phyloP scores from a whole-genome alignment of 2,113 vertebrate genomes.

The Gasterosteus nipponicus region DNA sequence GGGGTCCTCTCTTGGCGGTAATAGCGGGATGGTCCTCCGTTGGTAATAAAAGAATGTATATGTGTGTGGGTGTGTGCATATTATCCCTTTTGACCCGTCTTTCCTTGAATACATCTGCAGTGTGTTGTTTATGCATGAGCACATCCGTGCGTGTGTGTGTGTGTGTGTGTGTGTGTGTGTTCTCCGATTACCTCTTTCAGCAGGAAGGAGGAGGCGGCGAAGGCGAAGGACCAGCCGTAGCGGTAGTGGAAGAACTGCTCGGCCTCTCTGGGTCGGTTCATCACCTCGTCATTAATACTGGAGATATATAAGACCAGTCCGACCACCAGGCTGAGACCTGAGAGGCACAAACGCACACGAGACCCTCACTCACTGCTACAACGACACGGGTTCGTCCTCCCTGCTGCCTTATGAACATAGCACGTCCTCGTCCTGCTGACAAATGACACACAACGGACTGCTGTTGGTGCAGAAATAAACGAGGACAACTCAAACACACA shows the following conservation, averaged over 20 bases:
- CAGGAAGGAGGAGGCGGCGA: slow-evolving; percentile 91
- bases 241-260: slow-evolving; percentile 92
- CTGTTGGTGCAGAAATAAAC: too few relatives aligned
- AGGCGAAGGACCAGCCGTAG: slow-evolving; percentile 94
- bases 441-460: slow-evolving; percentile 17
- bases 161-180: neutral
- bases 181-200: slow-evolving; percentile 87
- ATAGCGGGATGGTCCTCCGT: neutral
- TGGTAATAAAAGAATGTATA: neutral
- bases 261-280: slow-evolving; percentile 90
- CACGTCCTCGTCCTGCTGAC: slow-evolving; percentile 33
- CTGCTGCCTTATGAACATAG: slow-evolving; percentile 46
- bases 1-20: neutral
- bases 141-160: neutral
- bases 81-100: neutral
- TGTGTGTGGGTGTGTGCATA: neutral
- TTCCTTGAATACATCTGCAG: neutral
- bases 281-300: slow-evolving; percentile 94
- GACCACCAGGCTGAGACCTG: slow-evolving; percentile 91
- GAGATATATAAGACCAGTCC: slow-evolving; percentile 93
- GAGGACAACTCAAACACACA: neutral
- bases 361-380: neutral
- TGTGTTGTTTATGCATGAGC: neutral
- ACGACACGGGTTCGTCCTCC: neutral
- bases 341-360: slow-evolving; percentile 18